These are phyloP conservation scores for Falco novaeseelandiae DNA, from an alignment of 2,797 vertebrate species.

Conservation along the genomic window DNA sequence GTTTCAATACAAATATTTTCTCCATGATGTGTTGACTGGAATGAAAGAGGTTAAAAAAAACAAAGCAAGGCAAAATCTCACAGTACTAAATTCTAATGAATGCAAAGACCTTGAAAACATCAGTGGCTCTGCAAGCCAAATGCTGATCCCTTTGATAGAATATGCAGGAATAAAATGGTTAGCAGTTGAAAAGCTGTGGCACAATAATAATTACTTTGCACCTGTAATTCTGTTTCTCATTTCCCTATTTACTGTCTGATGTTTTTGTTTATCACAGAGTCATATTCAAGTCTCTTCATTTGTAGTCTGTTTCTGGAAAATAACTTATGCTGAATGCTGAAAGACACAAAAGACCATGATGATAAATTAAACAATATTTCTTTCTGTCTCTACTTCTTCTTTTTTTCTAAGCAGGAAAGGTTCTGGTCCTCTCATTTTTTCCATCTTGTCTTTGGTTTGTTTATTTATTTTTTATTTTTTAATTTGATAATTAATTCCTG, in stretches of 20 bases:
- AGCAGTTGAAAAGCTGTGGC: constrained; percentile 18
- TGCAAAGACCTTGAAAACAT: constrained; percentile 70
- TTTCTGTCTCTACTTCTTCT: neutral
- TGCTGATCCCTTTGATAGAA: constrained; percentile 32
- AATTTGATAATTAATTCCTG: neutral
- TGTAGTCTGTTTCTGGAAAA: constrained; percentile 6
- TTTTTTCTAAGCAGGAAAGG: neutral
- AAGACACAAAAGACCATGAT: neutral
- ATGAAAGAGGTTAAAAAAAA: constrained; percentile 33
- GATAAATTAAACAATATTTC: constrained; percentile 38
- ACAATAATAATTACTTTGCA: constrained; percentile 12
- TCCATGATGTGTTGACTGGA: neutral
- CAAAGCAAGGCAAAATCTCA: constrained; percentile 4
- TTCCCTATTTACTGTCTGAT: constrained; percentile 19
- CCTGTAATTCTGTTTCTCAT: constrained; percentile 30
- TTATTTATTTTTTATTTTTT: neutral
- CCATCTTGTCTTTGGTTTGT: neutral
- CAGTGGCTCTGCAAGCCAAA: constrained; percentile 30
- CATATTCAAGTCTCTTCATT: constrained; percentile 33
- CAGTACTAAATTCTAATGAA: constrained; percentile 64
- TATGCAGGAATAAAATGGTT: constrained; percentile 29
- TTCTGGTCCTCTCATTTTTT: neutral
- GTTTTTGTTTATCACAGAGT: constrained; percentile 57
- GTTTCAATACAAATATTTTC: neutral
- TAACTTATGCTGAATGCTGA: neutral